A percentile compares a stretch with the other conserved stretches of the same genome.
Conservation (phyloP, 2,113 vertebrate species). For the Datnioides undecimradiatus region DNA sequence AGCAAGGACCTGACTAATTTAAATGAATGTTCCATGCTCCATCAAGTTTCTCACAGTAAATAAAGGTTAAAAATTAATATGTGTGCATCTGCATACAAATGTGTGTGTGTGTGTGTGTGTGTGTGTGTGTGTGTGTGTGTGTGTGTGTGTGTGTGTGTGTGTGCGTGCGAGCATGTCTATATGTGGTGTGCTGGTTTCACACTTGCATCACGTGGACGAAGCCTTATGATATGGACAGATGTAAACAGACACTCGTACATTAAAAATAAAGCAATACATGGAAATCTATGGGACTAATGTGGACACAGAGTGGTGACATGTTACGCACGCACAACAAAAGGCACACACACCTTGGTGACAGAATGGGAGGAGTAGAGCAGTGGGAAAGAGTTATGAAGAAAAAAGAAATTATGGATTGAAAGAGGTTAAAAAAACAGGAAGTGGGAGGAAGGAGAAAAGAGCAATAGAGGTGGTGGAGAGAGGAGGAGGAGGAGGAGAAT, state of each 20-base stretch:
- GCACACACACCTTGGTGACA: constrained; percentile 9
- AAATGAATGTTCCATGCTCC: background rate
- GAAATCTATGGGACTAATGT: background rate
- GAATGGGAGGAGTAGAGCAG: background rate
- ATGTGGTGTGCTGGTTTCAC: too few species aligned
- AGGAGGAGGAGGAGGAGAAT: background rate
- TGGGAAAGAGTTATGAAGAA: background rate
- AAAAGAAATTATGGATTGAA: background rate
- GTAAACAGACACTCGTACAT: background rate
- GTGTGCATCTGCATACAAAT: too few species aligned
- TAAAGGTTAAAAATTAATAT: background rate
- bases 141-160: too few species aligned
- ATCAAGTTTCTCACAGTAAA: background rate
- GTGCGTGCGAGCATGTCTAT: background rate
- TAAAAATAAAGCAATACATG: background rate
- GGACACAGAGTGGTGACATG: background rate
- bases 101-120: background rate
- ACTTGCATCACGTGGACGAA: background rate
- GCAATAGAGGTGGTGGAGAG: background rate
- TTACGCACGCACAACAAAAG: background rate
- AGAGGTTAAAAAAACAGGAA: background rate
- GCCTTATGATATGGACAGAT: background rate
- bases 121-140: background rate
- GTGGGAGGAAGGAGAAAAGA: background rate
- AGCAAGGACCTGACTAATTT: background rate